These are phyloP conservation scores for Pedetes capensis DNA, from an alignment of 2,113 vertebrate genomes.

Conservation along the genomic window DNA sequence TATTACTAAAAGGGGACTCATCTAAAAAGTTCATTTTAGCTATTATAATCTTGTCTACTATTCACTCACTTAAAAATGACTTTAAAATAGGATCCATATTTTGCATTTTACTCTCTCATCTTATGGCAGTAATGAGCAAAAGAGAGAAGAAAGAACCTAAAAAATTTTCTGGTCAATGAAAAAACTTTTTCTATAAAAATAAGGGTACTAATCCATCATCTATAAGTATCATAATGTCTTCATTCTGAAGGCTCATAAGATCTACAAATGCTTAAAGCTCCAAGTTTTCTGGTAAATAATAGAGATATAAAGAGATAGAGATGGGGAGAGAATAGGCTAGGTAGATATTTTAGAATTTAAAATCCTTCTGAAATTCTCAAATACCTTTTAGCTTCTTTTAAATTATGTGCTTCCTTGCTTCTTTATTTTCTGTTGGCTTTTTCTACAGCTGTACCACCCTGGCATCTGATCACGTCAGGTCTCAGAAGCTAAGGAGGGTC, in stretches of 20 bases:
- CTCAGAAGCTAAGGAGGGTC: no score
- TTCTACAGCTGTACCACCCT: no score
- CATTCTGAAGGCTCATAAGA: neutral
- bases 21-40: constrained; percentile 1
- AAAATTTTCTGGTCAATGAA: neutral
- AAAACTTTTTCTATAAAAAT: neutral
- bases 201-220: neutral
- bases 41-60: neutral
- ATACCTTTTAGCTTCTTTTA: neutral
- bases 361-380: neutral
- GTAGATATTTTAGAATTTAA: neutral
- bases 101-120: neutral
- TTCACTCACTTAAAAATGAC: neutral
- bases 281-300: neutral
- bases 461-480: no score
- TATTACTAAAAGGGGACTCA: neutral
- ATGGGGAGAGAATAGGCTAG: neutral
- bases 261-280: neutral
- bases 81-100: neutral
- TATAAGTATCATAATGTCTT: neutral
- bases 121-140: neutral
- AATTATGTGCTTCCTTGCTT: neutral
- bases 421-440: neutral
- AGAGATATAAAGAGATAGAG: no score
- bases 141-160: neutral